These are phyloP conservation scores for Microctenopoma stevenorrisi DNA, from an alignment of 2,797 vertebrate genomes.

Conservation along the genomic window DNA sequence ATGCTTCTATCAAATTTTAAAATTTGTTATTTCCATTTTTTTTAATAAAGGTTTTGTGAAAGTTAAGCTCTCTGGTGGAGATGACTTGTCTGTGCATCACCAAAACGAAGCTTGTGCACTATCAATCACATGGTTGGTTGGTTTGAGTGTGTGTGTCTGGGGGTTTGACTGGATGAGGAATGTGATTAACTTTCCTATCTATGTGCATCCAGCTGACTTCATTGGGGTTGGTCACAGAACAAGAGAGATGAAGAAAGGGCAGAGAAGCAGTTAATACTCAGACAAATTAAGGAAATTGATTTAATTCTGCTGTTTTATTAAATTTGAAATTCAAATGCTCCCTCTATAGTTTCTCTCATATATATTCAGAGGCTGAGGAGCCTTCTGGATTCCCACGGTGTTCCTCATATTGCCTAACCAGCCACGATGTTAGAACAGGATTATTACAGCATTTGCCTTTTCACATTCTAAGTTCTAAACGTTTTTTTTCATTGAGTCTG, in stretches of 20 bases:
- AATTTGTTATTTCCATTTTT: too few relatives aligned
- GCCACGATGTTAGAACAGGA: conserved; percentile 1
- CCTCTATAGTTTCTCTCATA: conserved; percentile 77
- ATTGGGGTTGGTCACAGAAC: conserved; percentile 82
- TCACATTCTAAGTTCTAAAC: neutral
- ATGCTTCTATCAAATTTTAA: too few relatives aligned
- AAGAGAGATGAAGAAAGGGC: conserved; percentile 70
- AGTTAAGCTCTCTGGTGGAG: neutral
- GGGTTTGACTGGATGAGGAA: conserved; percentile 87
- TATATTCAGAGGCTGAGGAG: conserved; percentile 37
- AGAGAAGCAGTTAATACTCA: conserved; percentile 92
- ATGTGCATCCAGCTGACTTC: conserved; percentile 87
- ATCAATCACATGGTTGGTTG: conserved; percentile 87
- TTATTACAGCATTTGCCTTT: neutral
- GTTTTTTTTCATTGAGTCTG: neutral
- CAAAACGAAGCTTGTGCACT: conserved; percentile 87
- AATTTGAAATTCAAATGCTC: conserved; percentile 95
- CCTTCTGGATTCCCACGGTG: conserved; percentile 25
- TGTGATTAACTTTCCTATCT: conserved; percentile 89
- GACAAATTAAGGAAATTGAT: conserved; percentile 95
- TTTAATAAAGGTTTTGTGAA: neutral
- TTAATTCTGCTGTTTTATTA: conserved; percentile 93
- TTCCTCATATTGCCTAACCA: conserved; percentile 23
- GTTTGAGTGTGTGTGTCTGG: conserved; percentile 18
- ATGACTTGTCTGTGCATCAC: conserved; percentile 74